Evolutionary conservation across 1,140 invertebrate genomes (phyloP), one percentile per base, ranked within the genome.

Genomic region (Euwallacea similis): DNA sequence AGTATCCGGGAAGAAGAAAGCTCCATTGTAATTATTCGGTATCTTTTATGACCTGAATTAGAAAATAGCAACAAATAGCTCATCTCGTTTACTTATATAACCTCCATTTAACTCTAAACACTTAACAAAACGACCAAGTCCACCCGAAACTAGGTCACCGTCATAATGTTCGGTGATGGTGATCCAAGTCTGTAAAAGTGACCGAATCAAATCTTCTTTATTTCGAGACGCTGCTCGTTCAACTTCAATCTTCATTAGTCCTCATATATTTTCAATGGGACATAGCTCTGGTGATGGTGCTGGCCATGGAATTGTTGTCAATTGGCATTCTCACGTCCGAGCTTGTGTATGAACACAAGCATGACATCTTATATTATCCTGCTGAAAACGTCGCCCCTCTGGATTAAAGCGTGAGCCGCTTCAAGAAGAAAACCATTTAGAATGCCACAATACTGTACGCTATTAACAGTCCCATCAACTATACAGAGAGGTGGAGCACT

Each of bases 361-460:
- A 54, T 66, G 63, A 33, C 13, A 66, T 66, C 63, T 66, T 66
- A 47, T 47, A 54, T 66, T 66, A 55, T 66, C 47, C 50, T 66
- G 47, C 63, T 66, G 47, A 54, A 66, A 66, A n/a, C n/a, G n/a
- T n/a, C n/a, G n/a, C 16, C 9, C 16, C 63, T 33, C 21, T 33
- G 4, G 21, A 33, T 33, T 33, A 33, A 33, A 33, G 4, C 4
- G 21, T 33, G 4, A 33, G 21, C 21, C 4, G 4, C 4, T 33
- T 33, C 21, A 33, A 33, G 21, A 33, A 2, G 21, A 33, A 33
- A 33, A 33, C 21, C 21, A 33, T 33, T 33, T 33, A 33, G 21
- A 33, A 33, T 33, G 21, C 1, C 42, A 50, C 6, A 54, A 66
- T 65, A 65, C 21, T 16, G 50, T 65, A 8, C 44, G n/a, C 33